These are phyloP conservation scores for Tenthredo livida DNA, from an alignment of 2,888 invertebrate genomes.

Conservation along the genomic window DNA sequence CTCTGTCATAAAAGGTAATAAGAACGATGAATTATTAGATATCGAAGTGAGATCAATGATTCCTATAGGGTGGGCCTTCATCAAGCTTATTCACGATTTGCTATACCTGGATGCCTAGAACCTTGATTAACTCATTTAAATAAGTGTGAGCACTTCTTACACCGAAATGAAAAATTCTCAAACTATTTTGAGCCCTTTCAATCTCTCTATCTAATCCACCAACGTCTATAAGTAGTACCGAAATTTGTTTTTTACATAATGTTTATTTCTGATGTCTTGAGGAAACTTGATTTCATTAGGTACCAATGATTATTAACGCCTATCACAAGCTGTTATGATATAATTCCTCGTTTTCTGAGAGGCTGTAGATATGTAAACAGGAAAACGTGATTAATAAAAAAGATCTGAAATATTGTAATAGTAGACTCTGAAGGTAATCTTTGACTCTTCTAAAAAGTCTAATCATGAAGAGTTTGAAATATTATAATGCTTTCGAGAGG, in stretches of 20 bases:
- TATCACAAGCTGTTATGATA: not conserved
- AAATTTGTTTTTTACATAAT: not conserved
- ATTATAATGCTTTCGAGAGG: not conserved
- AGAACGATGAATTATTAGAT: not conserved
- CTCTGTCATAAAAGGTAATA: not conserved
- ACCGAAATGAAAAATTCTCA: not conserved
- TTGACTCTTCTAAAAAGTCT: not conserved
- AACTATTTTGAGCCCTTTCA: not conserved
- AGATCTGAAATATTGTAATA: not conserved
- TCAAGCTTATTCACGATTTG: not conserved
- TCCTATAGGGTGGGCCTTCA: not conserved
- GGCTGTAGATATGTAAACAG: not conserved
- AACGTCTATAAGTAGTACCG: not conserved
- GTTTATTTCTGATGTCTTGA: not conserved
- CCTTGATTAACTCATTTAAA: not conserved
- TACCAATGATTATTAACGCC: not conserved
- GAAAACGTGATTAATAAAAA: not conserved
- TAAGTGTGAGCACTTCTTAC: not conserved
- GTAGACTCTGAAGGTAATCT: not conserved
- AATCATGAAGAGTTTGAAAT: not conserved
- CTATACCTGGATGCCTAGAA: not conserved
- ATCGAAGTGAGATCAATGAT: not conserved
- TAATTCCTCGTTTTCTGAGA: not conserved
- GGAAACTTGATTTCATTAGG: not conserved
- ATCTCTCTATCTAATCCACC: not conserved